A percentile compares a stretch with the other conserved stretches of the same genome.
phyloP scores from a whole-genome alignment of 1,140 invertebrate species.

The Drosophila kanapiae region DNA sequence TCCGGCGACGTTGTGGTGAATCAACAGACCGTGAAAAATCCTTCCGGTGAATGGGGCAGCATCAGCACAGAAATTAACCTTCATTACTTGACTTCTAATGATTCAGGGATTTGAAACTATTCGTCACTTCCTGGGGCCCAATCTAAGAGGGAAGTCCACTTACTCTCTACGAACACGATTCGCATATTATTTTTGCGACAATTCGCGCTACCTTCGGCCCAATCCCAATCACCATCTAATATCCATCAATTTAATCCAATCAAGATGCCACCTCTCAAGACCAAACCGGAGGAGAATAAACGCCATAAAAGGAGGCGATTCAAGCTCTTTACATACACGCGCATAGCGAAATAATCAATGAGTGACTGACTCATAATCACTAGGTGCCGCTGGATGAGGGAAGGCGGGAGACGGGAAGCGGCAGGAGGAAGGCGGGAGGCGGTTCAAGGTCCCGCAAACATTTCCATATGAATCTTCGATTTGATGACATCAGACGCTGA shows the following conservation, averaged over 20 bases:
- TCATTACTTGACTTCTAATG: background rate
- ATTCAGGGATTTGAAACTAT: slow-evolving; percentile 6
- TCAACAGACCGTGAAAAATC: slow-evolving; percentile 22
- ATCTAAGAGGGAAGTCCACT: background rate
- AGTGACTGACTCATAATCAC: slow-evolving; percentile 32
- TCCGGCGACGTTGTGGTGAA: slow-evolving; percentile 2
- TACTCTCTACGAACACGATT: background rate
- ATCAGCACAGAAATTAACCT: slow-evolving; percentile 14
- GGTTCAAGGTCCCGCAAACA: slow-evolving; percentile 33
- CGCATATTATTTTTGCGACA: background rate
- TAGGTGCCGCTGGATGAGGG: background rate
- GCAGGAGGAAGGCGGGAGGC: background rate
- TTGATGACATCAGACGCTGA: slow-evolving; percentile 59
- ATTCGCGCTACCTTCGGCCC: background rate
- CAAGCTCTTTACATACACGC: slow-evolving; percentile 20
- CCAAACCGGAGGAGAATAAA: slow-evolving; percentile 5
- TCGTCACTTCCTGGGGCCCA: background rate
- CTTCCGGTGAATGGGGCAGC: background rate
- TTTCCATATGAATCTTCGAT: slow-evolving; percentile 29
- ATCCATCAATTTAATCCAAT: slow-evolving; percentile 35
- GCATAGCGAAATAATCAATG: slow-evolving; percentile 20
- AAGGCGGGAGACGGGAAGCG: background rate
- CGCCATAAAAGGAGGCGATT: slow-evolving; percentile 38
- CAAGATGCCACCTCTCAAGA: slow-evolving; percentile 28
- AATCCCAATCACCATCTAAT: slow-evolving; percentile 28